Base-by-base conservation (phyloP, 2,797 vertebrate species). In the Rhinophrynus dorsalis region DNA sequence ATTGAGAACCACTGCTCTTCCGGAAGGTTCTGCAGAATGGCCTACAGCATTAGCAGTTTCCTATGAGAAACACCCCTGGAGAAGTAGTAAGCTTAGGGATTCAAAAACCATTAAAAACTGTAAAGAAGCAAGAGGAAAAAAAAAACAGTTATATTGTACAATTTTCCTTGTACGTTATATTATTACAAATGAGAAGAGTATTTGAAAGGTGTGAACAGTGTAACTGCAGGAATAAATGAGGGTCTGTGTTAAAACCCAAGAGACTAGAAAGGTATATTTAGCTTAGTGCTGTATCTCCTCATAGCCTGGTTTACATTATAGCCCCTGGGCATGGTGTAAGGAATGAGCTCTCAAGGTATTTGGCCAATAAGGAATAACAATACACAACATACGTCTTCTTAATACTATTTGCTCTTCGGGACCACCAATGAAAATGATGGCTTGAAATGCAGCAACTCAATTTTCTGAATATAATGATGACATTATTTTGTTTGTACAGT, bases 151-250 rank as follows among this genome's bases (percentile, higher is more conserved):
- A 47, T 20, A 26, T 23, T 17, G 56, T 11, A 20, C 17, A 29
- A 30, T 55, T 13, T 11, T 32, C 12, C 18, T 21, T 18, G 15
- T 58, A 48, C 30, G 18, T 10, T 38, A 15, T 62, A 48, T 48
- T 24, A 71, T 71, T 48, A 64, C 18, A 37, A 64, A 57, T 9
- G 15, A 50, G 51, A 1, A 9, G 3, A 57, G 29, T 37, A 48
- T 60, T 18, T 38, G 30, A 45, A 64, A 64, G 42, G 68, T 64
- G 68, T 6, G 51, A 70, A 45, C 13, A 40, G 20, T n/a, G 30
- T 15, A 45, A 57, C 51, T 48, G 60, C 23, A 38, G 58, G 27
- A 30, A 70, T 63, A 70, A 70, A 70, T 70, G 45, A 62, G 59
- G 30, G 58, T 29, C 59, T 35, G 58, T 11, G 21, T 15, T 17